Evolutionary conservation across 2,797 vertebrate species (phyloP).

Genomic region (Melanotaenia pygmaea): DNA sequence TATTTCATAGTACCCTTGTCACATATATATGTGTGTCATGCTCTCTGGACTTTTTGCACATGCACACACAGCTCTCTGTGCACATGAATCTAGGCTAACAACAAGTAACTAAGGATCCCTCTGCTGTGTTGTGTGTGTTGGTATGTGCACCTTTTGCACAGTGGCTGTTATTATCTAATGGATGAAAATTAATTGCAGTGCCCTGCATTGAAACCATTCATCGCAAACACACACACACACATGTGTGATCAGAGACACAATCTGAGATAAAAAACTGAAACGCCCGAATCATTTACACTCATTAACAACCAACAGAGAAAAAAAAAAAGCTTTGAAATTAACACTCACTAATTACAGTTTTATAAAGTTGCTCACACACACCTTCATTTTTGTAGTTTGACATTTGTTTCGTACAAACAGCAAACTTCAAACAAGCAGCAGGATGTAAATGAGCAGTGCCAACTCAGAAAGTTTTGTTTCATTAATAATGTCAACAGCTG

Average conservation of each 20-base stretch:
- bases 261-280: constrained; percentile 54
- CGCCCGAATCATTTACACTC: constrained; percentile 53
- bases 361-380: background rate
- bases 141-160: background rate
- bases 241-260: constrained; percentile 44
- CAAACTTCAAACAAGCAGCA: constrained; percentile 37
- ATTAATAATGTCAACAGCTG: constrained; percentile 62
- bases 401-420: constrained; percentile 6
- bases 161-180: constrained; percentile 62
- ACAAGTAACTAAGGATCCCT: constrained; percentile 55
- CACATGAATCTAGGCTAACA: constrained; percentile 52
- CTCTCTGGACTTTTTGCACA: constrained; percentile 1
- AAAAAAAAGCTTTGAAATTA: constrained; percentile 35
- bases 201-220: constrained; percentile 52
- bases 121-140: constrained; percentile 14
- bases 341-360: constrained; percentile 19
- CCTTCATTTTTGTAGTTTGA: background rate
- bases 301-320: constrained; percentile 44
- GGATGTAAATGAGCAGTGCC: constrained; percentile 50
- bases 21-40: constrained; percentile 5
- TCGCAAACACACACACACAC: constrained; percentile 40
- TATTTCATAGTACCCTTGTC: constrained; percentile 52
- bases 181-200: constrained; percentile 63
- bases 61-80: constrained; percentile 30
- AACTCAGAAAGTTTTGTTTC: constrained; percentile 29